These are phyloP conservation scores for Incurvaria masculella DNA, from an alignment of 2,888 invertebrate species.

Conservation along the genomic window DNA sequence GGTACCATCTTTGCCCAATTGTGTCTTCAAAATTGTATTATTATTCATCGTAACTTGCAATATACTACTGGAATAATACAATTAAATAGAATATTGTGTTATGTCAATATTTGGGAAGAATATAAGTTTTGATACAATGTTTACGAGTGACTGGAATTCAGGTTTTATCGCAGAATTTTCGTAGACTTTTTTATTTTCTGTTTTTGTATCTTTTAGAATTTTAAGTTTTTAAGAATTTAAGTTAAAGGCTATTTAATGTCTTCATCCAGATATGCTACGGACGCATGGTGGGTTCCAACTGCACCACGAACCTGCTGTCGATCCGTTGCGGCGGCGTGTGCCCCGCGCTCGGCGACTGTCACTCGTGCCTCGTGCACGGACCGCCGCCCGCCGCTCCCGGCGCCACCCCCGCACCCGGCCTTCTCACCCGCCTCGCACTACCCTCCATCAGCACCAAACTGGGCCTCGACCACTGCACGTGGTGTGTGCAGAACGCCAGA, in stretches of 20 bases:
- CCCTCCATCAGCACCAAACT: slow-evolving; percentile 70
- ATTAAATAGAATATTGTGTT: too few species aligned
- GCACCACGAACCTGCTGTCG: slow-evolving; percentile 86
- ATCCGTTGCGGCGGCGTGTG: slow-evolving; percentile 88
- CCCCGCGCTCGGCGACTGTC: slow-evolving; percentile 84
- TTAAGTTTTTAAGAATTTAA: too few species aligned
- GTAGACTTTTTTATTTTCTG: too few species aligned
- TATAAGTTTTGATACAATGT: too few species aligned
- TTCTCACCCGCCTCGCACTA: slow-evolving; percentile 30
- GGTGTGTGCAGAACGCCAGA: slow-evolving; percentile 91
- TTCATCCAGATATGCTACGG: slow-evolving; percentile 69
- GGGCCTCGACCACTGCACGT: slow-evolving; percentile 77
- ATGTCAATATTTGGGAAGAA: too few species aligned
- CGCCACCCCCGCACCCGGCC: slow-evolving; percentile 10
- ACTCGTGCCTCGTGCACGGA: slow-evolving; percentile 83
- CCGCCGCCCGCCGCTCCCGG: slow-evolving; percentile 50
- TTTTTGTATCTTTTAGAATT: too few species aligned
- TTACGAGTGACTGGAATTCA: too few species aligned
- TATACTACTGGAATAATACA: too few species aligned
- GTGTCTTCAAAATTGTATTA: neutral
- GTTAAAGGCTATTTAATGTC: too few species aligned
- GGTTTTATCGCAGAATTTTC: too few species aligned
- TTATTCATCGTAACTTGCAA: neutral
- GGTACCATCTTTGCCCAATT: neutral
- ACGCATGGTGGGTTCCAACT: slow-evolving; percentile 81